Evolutionary conservation across 2,113 vertebrate genomes (phyloP).

Genomic region (Gambusia holbrooki): DNA sequence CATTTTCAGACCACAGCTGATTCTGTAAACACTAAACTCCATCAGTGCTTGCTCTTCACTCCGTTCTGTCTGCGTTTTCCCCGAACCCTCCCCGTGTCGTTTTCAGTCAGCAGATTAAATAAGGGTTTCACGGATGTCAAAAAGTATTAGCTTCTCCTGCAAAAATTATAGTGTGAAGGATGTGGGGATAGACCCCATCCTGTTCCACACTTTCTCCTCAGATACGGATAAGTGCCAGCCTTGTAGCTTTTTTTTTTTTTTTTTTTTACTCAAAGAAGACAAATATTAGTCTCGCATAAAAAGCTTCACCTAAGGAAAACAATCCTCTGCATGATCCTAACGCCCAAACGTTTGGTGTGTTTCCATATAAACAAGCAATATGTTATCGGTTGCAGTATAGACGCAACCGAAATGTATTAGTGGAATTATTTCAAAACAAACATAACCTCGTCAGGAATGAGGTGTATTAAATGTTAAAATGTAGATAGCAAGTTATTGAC

Average conservation of each 20-base stretch:
- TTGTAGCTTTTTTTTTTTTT: conserved; percentile 11
- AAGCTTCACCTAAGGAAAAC: background rate
- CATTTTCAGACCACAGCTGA: conserved; percentile 47
- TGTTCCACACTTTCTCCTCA: conserved; percentile 2
- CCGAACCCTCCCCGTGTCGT: conserved; percentile 23
- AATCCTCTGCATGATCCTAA: background rate
- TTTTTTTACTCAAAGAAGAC: conserved; percentile 5
- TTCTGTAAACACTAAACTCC: conserved; percentile 48
- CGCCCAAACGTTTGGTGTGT: background rate
- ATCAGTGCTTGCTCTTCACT: conserved; percentile 14
- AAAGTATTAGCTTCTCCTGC: conserved; percentile 54
- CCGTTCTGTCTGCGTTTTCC: conserved; percentile 12
- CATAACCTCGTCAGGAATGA: too few species aligned
- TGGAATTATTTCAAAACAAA: too few species aligned
- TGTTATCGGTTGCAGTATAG: too few species aligned
- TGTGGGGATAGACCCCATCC: conserved; percentile 35
- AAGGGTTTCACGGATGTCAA: conserved; percentile 65
- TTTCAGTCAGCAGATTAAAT: conserved; percentile 65
- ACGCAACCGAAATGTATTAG: too few species aligned
- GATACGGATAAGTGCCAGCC: background rate
- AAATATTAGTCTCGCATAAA: background rate
- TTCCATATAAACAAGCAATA: background rate
- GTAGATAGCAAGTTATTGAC: too few species aligned
- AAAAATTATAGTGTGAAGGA: conserved; percentile 22
- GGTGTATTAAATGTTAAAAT: too few species aligned